These are phyloP conservation scores for Araneus ventricosus DNA, from an alignment of 1,140 invertebrate species.

Conservation along the genomic window DNA sequence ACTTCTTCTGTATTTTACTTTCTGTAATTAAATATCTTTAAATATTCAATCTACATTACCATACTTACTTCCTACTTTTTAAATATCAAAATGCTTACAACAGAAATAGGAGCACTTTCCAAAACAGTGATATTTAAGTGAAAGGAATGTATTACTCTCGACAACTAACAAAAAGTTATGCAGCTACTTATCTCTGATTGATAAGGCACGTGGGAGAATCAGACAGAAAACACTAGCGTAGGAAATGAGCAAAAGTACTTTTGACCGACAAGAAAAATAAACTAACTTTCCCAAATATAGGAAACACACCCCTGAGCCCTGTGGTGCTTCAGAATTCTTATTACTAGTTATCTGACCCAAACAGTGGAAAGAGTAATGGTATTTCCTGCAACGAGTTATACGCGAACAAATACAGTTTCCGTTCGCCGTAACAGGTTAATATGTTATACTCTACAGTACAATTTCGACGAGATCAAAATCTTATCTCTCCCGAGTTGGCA, in stretches of 20 bases:
- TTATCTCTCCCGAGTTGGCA: slow-evolving; percentile 70
- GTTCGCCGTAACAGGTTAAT: slow-evolving; percentile 61
- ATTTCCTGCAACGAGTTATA: slow-evolving; percentile 45
- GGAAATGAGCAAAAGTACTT: not conserved
- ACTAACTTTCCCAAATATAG: slow-evolving; percentile 24
- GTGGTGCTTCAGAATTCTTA: slow-evolving; percentile 35
- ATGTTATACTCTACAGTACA: slow-evolving; percentile 65
- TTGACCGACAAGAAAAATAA: slow-evolving; percentile 14
- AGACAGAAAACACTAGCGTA: not conserved
- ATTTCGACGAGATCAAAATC: slow-evolving; percentile 70
- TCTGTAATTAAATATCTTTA: too few relatives aligned
- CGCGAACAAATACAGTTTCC: slow-evolving; percentile 52
- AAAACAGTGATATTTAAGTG: too few relatives aligned
- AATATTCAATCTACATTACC: too few relatives aligned
- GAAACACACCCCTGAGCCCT: slow-evolving; percentile 1
- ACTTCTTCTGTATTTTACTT: too few relatives aligned
- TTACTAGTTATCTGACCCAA: slow-evolving; percentile 58
- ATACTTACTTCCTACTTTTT: too few relatives aligned
- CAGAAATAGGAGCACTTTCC: too few relatives aligned
- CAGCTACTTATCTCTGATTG: not conserved
- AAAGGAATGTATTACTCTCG: too few relatives aligned
- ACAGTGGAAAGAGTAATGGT: slow-evolving; percentile 52
- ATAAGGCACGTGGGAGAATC: not conserved
- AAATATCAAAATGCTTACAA: too few relatives aligned
- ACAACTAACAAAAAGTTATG: too few relatives aligned